Evolutionary conservation across 2,113 vertebrate species (phyloP).

Genomic region (Athene cunicularia): DNA sequence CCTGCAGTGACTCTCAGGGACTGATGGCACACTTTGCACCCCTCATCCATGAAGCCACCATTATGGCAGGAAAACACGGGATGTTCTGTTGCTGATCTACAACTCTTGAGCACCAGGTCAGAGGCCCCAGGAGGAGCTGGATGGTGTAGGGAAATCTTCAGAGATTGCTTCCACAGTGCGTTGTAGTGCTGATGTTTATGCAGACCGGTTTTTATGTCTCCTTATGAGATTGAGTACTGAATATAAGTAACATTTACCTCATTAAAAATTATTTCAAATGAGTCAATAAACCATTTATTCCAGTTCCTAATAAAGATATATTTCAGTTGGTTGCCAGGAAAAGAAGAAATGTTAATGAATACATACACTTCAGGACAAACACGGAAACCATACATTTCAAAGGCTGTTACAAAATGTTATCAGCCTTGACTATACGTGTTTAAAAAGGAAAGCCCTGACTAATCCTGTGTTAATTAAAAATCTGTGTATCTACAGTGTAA

Average conservation of each 20-base stretch:
- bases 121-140: not conserved
- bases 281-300: not conserved
- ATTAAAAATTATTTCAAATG: not conserved
- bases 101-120: not conserved
- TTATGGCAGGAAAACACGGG: not conserved
- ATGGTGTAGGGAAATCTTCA: fast-evolving
- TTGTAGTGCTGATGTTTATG: not conserved
- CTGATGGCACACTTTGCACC: not conserved
- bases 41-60: not conserved
- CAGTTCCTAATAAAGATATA: not conserved
- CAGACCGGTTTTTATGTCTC: not conserved
- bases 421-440: not conserved
- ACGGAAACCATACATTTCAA: not conserved
- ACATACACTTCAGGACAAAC: not conserved
- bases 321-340: not conserved
- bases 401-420: not conserved
- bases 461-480: not conserved
- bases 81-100: not conserved
- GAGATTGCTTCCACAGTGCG: fast-evolving
- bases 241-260: not conserved
- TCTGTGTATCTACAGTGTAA: not conserved
- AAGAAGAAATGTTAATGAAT: not conserved
- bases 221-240: not conserved
- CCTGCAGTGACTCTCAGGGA: not conserved
- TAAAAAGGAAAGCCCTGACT: not conserved